Percentiles rank a stretch among this genome's conserved stretches.
phyloP scores from a whole-genome alignment of 30 jellyfish, hydroid and myxozoan species.

The Catostylus mosaicus region DNA sequence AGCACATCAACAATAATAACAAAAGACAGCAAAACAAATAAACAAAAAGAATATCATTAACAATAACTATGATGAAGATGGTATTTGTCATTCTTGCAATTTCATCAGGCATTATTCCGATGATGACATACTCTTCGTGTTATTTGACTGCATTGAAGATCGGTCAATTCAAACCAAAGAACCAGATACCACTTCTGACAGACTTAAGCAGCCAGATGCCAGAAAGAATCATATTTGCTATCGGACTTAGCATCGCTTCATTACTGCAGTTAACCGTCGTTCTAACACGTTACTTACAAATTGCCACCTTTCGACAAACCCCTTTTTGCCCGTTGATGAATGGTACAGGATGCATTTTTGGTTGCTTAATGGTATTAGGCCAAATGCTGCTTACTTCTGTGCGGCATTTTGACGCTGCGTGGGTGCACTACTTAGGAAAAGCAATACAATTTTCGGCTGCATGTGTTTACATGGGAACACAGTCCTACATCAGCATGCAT shows the following conservation, averaged over 20 bases:
- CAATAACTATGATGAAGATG: background rate
- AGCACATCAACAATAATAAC: too few species aligned
- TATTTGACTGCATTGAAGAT: constrained; percentile 37
- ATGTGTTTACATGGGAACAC: constrained; percentile 44
- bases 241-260: constrained; percentile 33
- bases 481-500: constrained; percentile 40
- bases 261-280: constrained; percentile 22
- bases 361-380: constrained; percentile 27
- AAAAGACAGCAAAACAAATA: too few species aligned
- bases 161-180: constrained; percentile 13
- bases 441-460: constrained; percentile 8
- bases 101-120: constrained; percentile 34
- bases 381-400: constrained; percentile 15
- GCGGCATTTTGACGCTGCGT: constrained; percentile 6
- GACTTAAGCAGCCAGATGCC: constrained; percentile 26
- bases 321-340: constrained; percentile 33
- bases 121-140: constrained; percentile 15
- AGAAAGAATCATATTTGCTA: constrained; percentile 33
- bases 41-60: too few species aligned
- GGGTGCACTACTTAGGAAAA: constrained; percentile 41
- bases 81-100: background rate
- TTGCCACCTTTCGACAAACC: constrained; percentile 13
- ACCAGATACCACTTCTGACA: constrained; percentile 14
- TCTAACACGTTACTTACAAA: constrained; percentile 33
- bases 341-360: constrained; percentile 9